Evolutionary conservation across 2,113 vertebrate genomes (phyloP).

Genomic region (Leiothrix lutea): DNA sequence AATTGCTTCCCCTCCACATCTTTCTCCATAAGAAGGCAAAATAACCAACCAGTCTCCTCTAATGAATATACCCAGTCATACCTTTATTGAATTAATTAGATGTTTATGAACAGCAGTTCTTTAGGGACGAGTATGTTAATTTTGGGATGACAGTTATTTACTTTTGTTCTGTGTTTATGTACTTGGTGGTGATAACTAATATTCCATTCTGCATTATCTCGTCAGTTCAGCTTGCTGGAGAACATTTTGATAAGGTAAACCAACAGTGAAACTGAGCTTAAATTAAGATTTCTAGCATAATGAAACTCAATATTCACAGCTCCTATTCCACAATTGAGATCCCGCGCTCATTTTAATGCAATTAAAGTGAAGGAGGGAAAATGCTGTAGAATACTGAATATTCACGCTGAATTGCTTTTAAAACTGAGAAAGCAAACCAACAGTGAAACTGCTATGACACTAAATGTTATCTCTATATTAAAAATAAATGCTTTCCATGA

Average conservation of each 20-base stretch:
- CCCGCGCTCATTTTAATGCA: not conserved
- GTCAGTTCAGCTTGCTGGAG: slow-evolving; percentile 45
- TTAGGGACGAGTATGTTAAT: slow-evolving; percentile 42
- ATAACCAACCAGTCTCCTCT: not conserved
- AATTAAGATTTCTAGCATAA: slow-evolving; percentile 52
- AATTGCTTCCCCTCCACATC: not conserved
- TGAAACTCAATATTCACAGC: not conserved
- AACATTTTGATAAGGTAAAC: slow-evolving; percentile 40
- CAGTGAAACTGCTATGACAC: not conserved
- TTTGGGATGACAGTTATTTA: slow-evolving; percentile 44
- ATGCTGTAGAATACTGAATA: not conserved
- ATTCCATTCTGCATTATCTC: slow-evolving; percentile 48
- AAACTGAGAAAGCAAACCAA: not conserved
- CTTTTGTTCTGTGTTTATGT: slow-evolving; percentile 42
- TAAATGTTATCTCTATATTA: not conserved
- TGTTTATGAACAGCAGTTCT: slow-evolving; percentile 45
- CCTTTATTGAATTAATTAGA: slow-evolving; percentile 41
- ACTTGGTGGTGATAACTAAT: slow-evolving; percentile 23
- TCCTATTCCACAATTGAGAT: not conserved
- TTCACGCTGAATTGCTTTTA: not conserved
- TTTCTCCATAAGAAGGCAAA: not conserved
- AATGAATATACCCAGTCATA: not conserved
- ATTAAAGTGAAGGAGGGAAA: not conserved
- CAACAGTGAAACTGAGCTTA: slow-evolving; percentile 40
- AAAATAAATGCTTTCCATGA: not conserved